Percentiles rank a stretch among this genome's conserved stretches.
Conservation (phyloP, 2,888 invertebrate genomes). For the Diarsia mendica region DNA sequence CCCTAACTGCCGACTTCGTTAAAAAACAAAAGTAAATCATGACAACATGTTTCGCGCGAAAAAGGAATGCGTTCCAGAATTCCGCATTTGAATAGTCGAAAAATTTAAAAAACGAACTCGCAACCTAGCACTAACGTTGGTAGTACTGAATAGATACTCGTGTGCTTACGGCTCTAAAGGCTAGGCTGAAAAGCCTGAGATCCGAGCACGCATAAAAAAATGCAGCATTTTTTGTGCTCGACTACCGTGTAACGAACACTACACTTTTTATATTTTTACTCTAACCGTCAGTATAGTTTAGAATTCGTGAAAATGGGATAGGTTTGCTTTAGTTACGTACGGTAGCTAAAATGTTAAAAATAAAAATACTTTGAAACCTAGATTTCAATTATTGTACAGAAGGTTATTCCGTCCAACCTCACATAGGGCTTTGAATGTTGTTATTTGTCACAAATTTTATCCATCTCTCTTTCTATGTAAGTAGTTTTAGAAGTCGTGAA, state of each 20-base stretch:
- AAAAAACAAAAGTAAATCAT: constrained; percentile 59
- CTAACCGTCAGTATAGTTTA: constrained; percentile 53
- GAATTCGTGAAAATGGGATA: constrained; percentile 54
- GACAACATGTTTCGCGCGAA: constrained; percentile 54
- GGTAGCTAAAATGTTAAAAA: constrained; percentile 3
- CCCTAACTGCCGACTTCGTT: constrained; percentile 55
- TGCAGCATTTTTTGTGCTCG: constrained; percentile 67
- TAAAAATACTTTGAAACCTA: constrained; percentile 1
- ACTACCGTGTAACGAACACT: constrained; percentile 60
- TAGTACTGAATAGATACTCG: constrained; percentile 74
- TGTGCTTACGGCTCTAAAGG: constrained; percentile 68
- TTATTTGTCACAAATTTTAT: neutral
- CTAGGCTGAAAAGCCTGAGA: constrained; percentile 72
- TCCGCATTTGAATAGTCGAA: constrained; percentile 68
- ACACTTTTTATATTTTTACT: constrained; percentile 63
- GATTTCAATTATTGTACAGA: neutral
- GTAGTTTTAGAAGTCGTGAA: neutral
- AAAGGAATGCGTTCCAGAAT: constrained; percentile 54
- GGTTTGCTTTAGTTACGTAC: constrained; percentile 49
- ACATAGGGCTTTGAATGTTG: neutral
- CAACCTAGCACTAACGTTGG: constrained; percentile 67
- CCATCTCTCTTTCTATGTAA: neutral
- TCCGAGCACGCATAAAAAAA: constrained; percentile 72
- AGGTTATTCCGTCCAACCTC: neutral
- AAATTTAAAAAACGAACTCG: constrained; percentile 64